Conservation (phyloP, 1,140 invertebrate genomes). For the Thereuonema tuberculata region DNA sequence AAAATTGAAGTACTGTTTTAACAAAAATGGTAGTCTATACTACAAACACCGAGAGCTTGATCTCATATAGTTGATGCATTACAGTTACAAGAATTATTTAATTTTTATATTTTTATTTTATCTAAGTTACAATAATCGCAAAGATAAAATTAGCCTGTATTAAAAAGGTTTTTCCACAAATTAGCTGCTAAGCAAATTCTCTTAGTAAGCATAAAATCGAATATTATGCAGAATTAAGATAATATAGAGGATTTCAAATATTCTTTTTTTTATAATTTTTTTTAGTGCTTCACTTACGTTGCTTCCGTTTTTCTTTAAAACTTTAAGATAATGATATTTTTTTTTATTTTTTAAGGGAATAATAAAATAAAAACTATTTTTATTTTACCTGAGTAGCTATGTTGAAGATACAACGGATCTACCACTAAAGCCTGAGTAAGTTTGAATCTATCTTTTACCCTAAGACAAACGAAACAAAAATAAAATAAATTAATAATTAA, state of each 20-base stretch:
- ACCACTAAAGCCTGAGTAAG: conserved; percentile 88
- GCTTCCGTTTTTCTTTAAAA: neutral
- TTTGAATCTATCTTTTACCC: conserved; percentile 71
- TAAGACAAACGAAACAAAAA: conserved; percentile 19
- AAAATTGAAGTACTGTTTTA: neutral
- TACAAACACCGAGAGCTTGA: neutral
- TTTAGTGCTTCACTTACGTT: neutral
- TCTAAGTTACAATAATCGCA: no score
- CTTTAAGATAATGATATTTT: neutral
- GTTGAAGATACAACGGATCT: conserved; percentile 95
- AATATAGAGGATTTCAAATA: no score
- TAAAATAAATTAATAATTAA: neutral
- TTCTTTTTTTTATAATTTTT: neutral
- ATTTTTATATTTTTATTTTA: no score
- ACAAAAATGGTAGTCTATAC: neutral
- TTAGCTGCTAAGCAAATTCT: conserved; percentile 4
- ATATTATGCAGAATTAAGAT: neutral
- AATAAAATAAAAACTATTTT: conserved; percentile 4
- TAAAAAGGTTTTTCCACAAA: no score
- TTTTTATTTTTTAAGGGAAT: neutral
- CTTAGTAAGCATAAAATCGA: neutral
- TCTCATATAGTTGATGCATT: neutral
- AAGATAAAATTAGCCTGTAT: no score
- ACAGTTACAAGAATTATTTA: neutral
- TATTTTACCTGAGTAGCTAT: conserved; percentile 62